Evolutionary conservation across 2,888 invertebrate species (phyloP).

Genomic region (Lordiphosa fenestrarum): DNA sequence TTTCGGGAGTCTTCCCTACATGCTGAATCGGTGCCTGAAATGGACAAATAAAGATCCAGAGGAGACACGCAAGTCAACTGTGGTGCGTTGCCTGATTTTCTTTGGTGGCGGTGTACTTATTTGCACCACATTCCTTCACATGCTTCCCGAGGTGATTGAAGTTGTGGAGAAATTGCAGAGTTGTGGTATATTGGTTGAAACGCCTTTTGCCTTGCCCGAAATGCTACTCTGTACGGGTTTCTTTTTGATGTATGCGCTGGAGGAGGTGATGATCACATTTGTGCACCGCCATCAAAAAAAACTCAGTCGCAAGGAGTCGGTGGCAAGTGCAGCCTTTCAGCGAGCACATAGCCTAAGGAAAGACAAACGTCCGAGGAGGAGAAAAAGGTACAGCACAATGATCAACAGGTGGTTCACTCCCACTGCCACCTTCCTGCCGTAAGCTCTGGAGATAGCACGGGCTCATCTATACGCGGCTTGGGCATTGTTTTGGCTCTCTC

Average conservation of each 20-base stretch:
- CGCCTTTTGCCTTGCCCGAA: constrained; percentile 85
- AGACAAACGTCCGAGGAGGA: constrained; percentile 39
- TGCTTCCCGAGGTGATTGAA: constrained; percentile 89
- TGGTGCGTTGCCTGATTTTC: constrained; percentile 85
- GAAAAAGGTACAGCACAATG: constrained; percentile 3
- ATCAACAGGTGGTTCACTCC: constrained; percentile 24
- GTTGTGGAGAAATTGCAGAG: constrained; percentile 84
- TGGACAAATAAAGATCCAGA: constrained; percentile 81
- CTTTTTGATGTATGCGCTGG: constrained; percentile 89
- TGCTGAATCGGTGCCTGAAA: constrained; percentile 85
- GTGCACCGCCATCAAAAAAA: constrained; percentile 82
- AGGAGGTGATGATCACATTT: constrained; percentile 88
- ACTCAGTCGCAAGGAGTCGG: constrained; percentile 55
- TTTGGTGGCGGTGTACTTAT: constrained; percentile 92
- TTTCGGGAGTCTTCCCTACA: constrained; percentile 88
- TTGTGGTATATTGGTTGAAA: constrained; percentile 79
- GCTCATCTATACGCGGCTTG: constrained; percentile 84
- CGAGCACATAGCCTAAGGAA: constrained; percentile 76
- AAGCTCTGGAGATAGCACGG: constrained; percentile 33
- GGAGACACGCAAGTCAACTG: constrained; percentile 73
- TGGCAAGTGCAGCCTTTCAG: constrained; percentile 75
- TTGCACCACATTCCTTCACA: constrained; percentile 90
- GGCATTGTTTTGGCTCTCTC: constrained; percentile 91
- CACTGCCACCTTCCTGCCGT: constrained; percentile 63
- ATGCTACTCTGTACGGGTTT: constrained; percentile 88